Evolutionary conservation across 2,797 vertebrate genomes (phyloP), one percentile per base, ranked within the genome.

Genomic region (Anas acuta): DNA sequence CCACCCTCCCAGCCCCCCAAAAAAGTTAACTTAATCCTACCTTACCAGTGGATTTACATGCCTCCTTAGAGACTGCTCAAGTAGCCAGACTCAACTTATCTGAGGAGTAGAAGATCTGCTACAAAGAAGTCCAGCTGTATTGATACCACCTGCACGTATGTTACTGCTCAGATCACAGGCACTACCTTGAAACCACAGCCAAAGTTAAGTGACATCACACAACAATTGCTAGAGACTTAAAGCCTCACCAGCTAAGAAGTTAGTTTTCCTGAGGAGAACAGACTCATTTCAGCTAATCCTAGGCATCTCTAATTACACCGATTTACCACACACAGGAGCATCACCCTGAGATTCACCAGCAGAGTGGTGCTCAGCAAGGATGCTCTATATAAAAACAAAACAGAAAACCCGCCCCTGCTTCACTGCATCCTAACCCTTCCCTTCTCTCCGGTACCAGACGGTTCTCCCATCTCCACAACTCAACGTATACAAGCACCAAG

Each of bases 1-100:
- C 2, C 6, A 8, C 12, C 11, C 6, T 2, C 6, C 41, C 11
- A 4, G 1, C 6, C 7, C 15, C 13, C 6, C 3, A 7, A 37
- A 17, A 8, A 39, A 43, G 6, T 4, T 19, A 82, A 5, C 5
- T 53, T 65, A 74, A n/a, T 83, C 15, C 54, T 69, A n/a, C 3
- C 3, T 66, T 75, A 39, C 20, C 4, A 58, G 13, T 25, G 2
- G n/a, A n/a, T 71, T 71, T 78, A 1, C 33, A 41, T 35, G 15
- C 10, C 67, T 79, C 28, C 21, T 11, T 28, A 43, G 2, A 6
- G 47, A 32, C 2, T 2, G 5, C 6, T 85, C 1, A 33, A 60
- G 16, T 25, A 74, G 70, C 3, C 7, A 54, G 28, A 20, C 9
- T 20, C 41, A 39, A 6, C 0, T 41, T 51, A 74, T 39, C 7